Base-by-base conservation (phyloP, 2,888 invertebrate species). In the Metellina segmentata region DNA sequence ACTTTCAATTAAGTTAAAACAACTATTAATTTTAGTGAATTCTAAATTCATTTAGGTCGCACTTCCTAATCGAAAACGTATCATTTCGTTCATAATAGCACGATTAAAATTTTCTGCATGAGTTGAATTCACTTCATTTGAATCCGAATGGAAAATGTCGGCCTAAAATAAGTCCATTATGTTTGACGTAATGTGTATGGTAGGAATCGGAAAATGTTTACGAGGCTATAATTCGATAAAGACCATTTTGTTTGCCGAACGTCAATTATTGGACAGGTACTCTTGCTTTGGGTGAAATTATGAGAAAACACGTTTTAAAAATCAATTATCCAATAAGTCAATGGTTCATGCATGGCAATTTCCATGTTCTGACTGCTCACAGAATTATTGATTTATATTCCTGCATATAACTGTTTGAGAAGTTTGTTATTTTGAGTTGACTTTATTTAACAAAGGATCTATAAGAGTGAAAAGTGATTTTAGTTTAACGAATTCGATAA, bases 131-230 rank as follows among this genome's bases (percentile, higher is more conserved):
- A 16, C 61, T 61, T 9, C 9, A 61, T 9, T 61, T 8, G 11
- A 61, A 61, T 34, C 34, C 34, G 4, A 34, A 34, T 34, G 34
- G 34, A 34, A 34, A 34, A 34, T 11, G 13, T 61, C 61, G 16
- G 61, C 61, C 34, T 34, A 61, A 61, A 61, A 61, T 61, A 16
- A 61, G 9, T 16, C 16, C 61, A 61, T 61, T 61, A 61, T 49
- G 49, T 48, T 77, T n/a, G 77, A 77, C 49, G 48, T 16, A 77
- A 77, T 11, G n/a, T 79, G 51, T 87, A 48, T 70, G 72, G 52
- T 61, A 51, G 52, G 11, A 88, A 88, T 88, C 88, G 88, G 75
- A 88, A 88, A 88, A 88, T 81, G 88, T 81, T 88, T 88, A 81
- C 81, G 20, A 72, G 81, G 72, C 88, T 81, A 88, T 88, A 88